phyloP scores from a whole-genome alignment of 2,113 vertebrate genomes.

The Perca fluviatilis region DNA sequence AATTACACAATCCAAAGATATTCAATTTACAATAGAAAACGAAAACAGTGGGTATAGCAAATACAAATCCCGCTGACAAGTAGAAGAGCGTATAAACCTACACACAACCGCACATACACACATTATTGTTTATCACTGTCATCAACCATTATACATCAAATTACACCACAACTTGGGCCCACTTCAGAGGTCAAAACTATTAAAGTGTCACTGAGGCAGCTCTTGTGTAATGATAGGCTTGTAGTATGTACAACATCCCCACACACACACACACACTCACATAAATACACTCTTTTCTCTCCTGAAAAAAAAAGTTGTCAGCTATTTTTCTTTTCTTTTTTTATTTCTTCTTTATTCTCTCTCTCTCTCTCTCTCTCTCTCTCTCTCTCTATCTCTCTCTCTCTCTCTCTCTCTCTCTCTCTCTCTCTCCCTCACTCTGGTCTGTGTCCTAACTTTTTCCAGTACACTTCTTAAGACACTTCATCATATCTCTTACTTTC shows the following conservation, averaged over 20 bases:
- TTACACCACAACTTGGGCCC: slow-evolving; percentile 59
- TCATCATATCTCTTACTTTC: slow-evolving; percentile 15
- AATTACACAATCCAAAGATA: background rate
- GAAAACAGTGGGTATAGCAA: background rate
- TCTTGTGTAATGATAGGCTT: slow-evolving; percentile 53
- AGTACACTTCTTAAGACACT: slow-evolving; percentile 20
- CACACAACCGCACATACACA: slow-evolving; percentile 16
- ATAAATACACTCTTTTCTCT: background rate
- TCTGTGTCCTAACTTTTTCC: background rate
- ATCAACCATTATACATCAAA: slow-evolving; percentile 72
- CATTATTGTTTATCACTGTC: slow-evolving; percentile 51
- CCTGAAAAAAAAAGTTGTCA: background rate
- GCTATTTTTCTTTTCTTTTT: background rate
- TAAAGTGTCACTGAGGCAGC: slow-evolving; percentile 47
- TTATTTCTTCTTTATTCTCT: background rate
- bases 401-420: background rate
- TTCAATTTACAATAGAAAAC: background rate
- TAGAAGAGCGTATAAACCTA: background rate
- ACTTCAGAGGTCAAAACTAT: slow-evolving; percentile 30
- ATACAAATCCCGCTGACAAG: slow-evolving; percentile 5
- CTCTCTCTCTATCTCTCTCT: background rate
- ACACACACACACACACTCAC: slow-evolving; percentile 15
- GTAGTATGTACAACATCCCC: slow-evolving; percentile 22
- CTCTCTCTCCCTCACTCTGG: no score
- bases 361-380: background rate